Evolutionary conservation across 2,797 vertebrate genomes (phyloP), one percentile per base, ranked within the genome.

Genomic region (Gallinago solitaria): DNA sequence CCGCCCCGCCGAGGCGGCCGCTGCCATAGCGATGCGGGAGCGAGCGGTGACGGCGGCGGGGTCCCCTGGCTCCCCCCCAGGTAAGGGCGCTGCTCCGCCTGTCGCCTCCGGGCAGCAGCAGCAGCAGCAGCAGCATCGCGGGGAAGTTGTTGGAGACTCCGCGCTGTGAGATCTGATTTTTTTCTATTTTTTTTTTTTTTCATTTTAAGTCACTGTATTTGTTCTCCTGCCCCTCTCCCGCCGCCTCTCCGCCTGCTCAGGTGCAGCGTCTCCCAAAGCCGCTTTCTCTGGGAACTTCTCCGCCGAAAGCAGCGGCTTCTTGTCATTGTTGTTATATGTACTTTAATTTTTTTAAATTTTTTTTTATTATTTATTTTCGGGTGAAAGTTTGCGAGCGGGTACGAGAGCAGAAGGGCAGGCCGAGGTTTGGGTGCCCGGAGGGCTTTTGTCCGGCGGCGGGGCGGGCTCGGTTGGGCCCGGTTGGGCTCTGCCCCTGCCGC

Each of bases 11-110:
- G 78, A 63, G 61, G 68, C 57, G 33, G 76, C 85, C 14, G 95
- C 96, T 96, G 83, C 96, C 94, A 95, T 90, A 96, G 95, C 59
- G 92, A 90, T 87, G 80, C 48, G 80, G 91, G 70, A 85, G 83
- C 92, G 30, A 53, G 73, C 43, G 23, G 76, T 64, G 68, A 76
- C 39, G 47, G 25, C 28, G 35, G 48, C 4, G 73, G 80, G n/a
- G 63, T 60, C 21, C 6, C 59, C 6, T 6, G 51, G 91, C 11
- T 75, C 45, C 16, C 69, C 56, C 53, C 51, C 68, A 95, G 94
- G 96, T 94, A 94, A 93, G 90, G 41, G 61, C 12, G 19, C 82
- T 51, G 68, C 50, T 28, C 51, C n/a, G n/a, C 59, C 16, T 12
- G 53, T 27, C 32, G 11, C 27, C 43, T 32, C 10, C 32, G 24